phyloP scores from a whole-genome alignment of 2,113 vertebrate species.

The Dascyllus trimaculatus region DNA sequence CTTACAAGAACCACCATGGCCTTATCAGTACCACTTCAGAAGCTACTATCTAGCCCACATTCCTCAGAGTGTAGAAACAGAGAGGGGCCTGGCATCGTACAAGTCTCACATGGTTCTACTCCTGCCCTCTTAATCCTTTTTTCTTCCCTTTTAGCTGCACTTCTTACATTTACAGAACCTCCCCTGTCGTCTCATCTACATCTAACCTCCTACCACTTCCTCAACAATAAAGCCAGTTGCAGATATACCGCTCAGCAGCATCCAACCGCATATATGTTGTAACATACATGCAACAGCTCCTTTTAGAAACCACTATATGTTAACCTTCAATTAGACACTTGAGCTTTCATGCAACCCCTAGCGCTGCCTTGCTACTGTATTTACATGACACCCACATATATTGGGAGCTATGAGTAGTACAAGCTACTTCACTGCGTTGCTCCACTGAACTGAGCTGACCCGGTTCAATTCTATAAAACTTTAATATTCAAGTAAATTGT shows the following conservation, averaged over 20 bases:
- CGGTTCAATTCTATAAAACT: not conserved
- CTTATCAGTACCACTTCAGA: conserved; percentile 51
- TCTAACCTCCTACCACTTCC: not conserved
- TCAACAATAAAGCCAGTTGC: not conserved
- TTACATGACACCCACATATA: not conserved
- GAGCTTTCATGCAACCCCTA: not conserved
- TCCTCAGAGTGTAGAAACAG: conserved; percentile 32
- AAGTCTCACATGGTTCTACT: not conserved
- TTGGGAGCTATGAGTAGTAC: not conserved
- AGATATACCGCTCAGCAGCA: not conserved
- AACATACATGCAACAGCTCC: not conserved
- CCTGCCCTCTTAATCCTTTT: not conserved
- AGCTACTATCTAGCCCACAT: conserved; percentile 43
- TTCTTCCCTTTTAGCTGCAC: not conserved
- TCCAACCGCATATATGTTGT: not conserved
- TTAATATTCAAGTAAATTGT: not conserved
- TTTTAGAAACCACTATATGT: not conserved
- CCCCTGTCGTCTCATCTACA: not conserved
- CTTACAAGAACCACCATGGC: not conserved
- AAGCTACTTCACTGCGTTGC: not conserved
- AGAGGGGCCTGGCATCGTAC: conserved; percentile 2
- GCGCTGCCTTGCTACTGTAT: not conserved
- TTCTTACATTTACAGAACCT: not conserved
- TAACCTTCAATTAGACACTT: not conserved
- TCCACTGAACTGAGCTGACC: not conserved